These are phyloP conservation scores for Dendroctonus valens DNA, from an alignment of 1,140 invertebrate species.

Conservation along the genomic window DNA sequence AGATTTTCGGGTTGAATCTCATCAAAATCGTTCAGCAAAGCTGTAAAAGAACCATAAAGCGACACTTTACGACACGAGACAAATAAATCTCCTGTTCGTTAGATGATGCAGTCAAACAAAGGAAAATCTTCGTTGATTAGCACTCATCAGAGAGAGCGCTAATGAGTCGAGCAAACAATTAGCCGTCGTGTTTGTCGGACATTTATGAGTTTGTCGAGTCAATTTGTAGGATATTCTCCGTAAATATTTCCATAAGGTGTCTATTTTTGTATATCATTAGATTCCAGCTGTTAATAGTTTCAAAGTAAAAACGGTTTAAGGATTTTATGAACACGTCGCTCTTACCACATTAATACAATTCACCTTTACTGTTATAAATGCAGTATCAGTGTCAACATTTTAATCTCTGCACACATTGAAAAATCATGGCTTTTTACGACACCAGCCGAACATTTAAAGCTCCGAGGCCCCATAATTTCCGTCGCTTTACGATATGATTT, in stretches of 20 bases:
- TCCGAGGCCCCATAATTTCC: constrained; percentile 2
- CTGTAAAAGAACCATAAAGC: no score
- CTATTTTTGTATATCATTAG: no score
- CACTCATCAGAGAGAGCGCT: constrained; percentile 7
- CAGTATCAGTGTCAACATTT: neutral
- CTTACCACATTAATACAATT: no score
- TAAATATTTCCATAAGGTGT: no score
- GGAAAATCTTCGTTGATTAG: constrained; percentile 11
- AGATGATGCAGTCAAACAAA: constrained; percentile 6
- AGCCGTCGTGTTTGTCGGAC: constrained; percentile 7
- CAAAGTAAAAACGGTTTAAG: neutral
- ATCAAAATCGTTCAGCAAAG: no score
- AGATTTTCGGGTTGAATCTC: no score
- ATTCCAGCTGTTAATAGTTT: neutral
- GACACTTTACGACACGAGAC: neutral
- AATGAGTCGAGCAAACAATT: constrained; percentile 11
- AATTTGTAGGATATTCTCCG: constrained; percentile 2
- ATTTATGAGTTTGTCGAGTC: constrained; percentile 7
- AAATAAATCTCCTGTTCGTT: neutral
- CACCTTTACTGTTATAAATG: neutral
- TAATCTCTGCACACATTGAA: neutral
- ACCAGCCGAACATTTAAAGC: neutral
- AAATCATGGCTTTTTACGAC: constrained; percentile 2
- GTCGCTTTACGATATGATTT: constrained; percentile 9
- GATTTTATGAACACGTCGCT: neutral